Percentiles rank a stretch among this genome's conserved stretches.
Evolutionary conservation across 2,797 vertebrate genomes (phyloP).

Genomic region (Falco naumanni): DNA sequence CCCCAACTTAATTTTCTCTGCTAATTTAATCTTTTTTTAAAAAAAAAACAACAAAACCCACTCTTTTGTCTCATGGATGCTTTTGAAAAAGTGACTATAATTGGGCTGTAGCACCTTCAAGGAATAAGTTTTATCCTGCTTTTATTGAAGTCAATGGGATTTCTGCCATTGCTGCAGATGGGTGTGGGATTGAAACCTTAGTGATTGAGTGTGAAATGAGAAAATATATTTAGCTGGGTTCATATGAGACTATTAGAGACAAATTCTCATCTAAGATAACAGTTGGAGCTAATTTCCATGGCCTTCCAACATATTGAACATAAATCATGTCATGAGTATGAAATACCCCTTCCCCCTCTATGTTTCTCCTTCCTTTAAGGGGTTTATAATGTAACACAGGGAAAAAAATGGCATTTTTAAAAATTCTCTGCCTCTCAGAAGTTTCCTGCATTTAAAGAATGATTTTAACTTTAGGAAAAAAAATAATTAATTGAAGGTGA

Average conservation of each 20-base stretch:
- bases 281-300: background rate
- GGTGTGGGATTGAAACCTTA: slow-evolving; percentile 37
- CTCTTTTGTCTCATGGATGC: background rate
- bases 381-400: background rate
- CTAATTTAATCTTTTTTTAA: background rate
- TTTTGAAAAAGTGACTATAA: background rate
- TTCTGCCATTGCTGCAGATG: slow-evolving; percentile 58
- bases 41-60: background rate
- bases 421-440: background rate
- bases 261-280: slow-evolving; percentile 15
- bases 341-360: background rate
- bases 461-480: background rate
- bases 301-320: background rate
- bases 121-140: background rate
- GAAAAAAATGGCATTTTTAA: background rate
- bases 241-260: slow-evolving; percentile 22
- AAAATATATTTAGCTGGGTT: slow-evolving; percentile 51
- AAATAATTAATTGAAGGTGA: background rate
- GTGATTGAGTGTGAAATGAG: slow-evolving; percentile 56
- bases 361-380: background rate
- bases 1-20: background rate
- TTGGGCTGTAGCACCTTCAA: background rate
- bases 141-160: slow-evolving; percentile 29
- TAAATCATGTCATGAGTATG: background rate
- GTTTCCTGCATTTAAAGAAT: background rate